Evolutionary conservation across 1,140 invertebrate species (phyloP).

Genomic region (Drosophila saltans): DNA sequence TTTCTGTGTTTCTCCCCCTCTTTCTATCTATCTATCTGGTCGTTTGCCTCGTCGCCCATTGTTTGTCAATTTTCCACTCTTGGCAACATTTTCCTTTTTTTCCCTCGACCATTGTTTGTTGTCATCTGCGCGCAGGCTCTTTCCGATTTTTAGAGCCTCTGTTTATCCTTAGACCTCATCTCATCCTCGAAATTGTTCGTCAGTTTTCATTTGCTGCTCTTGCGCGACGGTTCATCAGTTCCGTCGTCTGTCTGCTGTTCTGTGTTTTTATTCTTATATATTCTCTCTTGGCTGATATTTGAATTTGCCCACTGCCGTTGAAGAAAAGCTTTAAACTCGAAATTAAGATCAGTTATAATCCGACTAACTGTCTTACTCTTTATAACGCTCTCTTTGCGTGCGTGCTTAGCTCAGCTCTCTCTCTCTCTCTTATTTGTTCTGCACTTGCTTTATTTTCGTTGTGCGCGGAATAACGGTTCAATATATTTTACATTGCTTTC

Average conservation of each 20-base stretch:
- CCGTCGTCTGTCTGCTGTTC: neutral
- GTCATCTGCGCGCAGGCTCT: conserved; percentile 58
- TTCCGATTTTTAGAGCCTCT: conserved; percentile 24
- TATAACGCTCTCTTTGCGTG: neutral
- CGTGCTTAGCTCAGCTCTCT: neutral
- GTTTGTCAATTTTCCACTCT: conserved; percentile 80
- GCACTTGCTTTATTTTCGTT: neutral
- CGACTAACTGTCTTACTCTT: neutral
- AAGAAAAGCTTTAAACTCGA: conserved; percentile 29
- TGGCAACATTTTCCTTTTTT: conserved; percentile 58
- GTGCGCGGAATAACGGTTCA: conserved; percentile 52
- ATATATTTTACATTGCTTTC: conserved; percentile 9
- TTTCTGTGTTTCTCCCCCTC: neutral
- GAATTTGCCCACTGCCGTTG: no score
- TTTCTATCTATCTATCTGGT: neutral
- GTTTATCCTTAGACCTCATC: conserved; percentile 31
- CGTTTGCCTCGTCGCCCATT: conserved; percentile 45
- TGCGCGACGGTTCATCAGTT: conserved; percentile 55
- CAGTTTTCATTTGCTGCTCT: conserved; percentile 61
- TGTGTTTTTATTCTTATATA: conserved; percentile 18
- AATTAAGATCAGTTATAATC: neutral
- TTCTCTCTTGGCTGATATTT: conserved; percentile 12
- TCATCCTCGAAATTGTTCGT: conserved; percentile 42
- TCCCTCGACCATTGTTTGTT: conserved; percentile 63
- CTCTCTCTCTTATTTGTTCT: neutral